These are phyloP conservation scores for Podarcis muralis DNA, from an alignment of 2,113 vertebrate species.

Conservation along the genomic window DNA sequence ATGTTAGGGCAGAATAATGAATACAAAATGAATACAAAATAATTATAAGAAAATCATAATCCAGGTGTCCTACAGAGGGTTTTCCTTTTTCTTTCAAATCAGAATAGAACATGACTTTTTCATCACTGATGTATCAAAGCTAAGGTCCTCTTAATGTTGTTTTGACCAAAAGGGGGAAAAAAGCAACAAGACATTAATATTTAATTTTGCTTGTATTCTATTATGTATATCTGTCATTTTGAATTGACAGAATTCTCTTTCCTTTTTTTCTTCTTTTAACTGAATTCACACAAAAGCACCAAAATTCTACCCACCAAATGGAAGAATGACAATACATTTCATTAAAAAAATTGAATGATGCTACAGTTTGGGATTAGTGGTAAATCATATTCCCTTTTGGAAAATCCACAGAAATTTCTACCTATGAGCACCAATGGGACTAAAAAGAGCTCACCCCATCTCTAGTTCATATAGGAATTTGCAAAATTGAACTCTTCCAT, in stretches of 20 bases:
- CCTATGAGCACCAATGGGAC: no score
- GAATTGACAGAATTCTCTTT: not conserved
- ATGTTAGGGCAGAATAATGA: not conserved
- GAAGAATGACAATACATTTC: not conserved
- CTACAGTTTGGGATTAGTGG: no score
- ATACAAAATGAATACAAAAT: not conserved
- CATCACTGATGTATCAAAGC: not conserved
- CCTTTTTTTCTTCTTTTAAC: not conserved
- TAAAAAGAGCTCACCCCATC: no score
- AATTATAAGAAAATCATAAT: not conserved
- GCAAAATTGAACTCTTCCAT: no score
- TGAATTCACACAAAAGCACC: not conserved
- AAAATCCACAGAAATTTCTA: no score
- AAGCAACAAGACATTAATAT: conserved; percentile 10
- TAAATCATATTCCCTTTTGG: no score
- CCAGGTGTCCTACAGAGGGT: not conserved
- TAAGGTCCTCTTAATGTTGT: not conserved
- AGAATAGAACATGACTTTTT: not conserved
- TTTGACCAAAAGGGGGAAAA: conserved; percentile 10
- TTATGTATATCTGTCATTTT: conserved; percentile 21
- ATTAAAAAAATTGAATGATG: no score
- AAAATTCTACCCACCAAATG: not conserved
- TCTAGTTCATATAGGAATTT: no score
- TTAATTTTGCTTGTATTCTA: conserved; percentile 17
- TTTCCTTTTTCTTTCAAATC: not conserved